A percentile compares a stretch with the other conserved stretches of the same genome.
Evolutionary conservation across 2,888 invertebrate species (phyloP).

Genomic region (Acrocera orbiculus): DNA sequence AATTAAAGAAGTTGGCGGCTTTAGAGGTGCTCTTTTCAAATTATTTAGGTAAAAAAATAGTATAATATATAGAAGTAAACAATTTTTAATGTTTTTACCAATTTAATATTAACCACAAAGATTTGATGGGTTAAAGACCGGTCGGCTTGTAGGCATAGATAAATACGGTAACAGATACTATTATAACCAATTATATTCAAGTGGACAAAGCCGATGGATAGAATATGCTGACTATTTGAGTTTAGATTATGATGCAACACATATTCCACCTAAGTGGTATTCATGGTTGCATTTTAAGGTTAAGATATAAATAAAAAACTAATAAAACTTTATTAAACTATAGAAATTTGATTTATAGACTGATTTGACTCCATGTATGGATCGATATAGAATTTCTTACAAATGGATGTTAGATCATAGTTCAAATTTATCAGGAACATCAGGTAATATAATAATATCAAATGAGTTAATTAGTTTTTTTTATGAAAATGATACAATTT

Average conservation of each 20-base stretch:
- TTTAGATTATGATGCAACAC: slow-evolving; percentile 49
- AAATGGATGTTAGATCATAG: slow-evolving; percentile 75
- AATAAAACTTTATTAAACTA: too few relatives aligned
- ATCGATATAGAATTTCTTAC: slow-evolving; percentile 56
- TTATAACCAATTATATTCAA: slow-evolving; percentile 76
- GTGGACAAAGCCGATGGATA: slow-evolving; percentile 89
- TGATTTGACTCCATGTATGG: slow-evolving; percentile 32
- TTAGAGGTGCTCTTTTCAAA: too few relatives aligned
- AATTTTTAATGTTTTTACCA: too few relatives aligned
- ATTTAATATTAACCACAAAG: too few relatives aligned
- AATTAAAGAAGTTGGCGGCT: too few relatives aligned
- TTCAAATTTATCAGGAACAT: slow-evolving; percentile 72
- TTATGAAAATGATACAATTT: not conserved
- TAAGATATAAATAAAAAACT: too few relatives aligned
- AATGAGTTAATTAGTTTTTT: too few relatives aligned
- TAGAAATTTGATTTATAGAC: slow-evolving; percentile 20
- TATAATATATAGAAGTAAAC: too few relatives aligned
- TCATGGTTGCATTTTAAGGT: slow-evolving; percentile 95
- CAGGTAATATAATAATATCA: too few relatives aligned
- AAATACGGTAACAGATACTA: slow-evolving; percentile 87
- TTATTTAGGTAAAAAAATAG: too few relatives aligned
- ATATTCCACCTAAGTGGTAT: slow-evolving; percentile 93
- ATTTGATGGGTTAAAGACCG: slow-evolving; percentile 71
- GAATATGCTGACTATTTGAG: slow-evolving; percentile 61
- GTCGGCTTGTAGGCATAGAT: slow-evolving; percentile 68